Base-by-base conservation (phyloP, 2,888 invertebrate genomes). In the Tiliacea aurago region DNA sequence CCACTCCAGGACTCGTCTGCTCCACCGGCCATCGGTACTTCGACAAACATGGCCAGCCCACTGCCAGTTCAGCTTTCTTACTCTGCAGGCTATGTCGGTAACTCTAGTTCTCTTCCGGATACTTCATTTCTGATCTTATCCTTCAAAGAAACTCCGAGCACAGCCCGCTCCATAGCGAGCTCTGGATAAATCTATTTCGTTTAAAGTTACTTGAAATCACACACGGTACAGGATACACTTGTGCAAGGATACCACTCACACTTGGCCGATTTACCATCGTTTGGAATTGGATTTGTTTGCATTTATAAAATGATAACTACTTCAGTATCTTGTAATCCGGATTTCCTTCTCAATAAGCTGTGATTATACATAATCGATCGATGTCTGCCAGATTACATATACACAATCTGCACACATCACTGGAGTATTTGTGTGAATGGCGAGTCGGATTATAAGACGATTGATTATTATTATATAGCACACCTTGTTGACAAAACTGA, bases 361-460 rank as follows among this genome's bases (percentile, higher is more conserved):
- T 51, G 74, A 74, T 74, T 74, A 75, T 37, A 53, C 28, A 33
- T 71, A 41, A 75, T 78, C 15, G 72, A 78, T 79, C 59, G 59
- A 47, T 33, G 41, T 37, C 37, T 7, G 28, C n/a, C n/a, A 28
- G 78, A 78, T 78, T n/a, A 51, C 0, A 10, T n/a, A n/a, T n/a
- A n/a, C 41, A 3, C 37, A 18, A 23, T n/a, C 33, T 45, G n/a
- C n/a, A 23, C n/a, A 1, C 23, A 23, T 45, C n/a, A 0, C 5
- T 28, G 20, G 9, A 9, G 6, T 55, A 23, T n/a, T 20, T 20
- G 66, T 76, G 53, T 28, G 28, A 33, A 15, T 28, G 45, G 15
- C 18, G 20, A 13, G 23, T 18, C 43, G 23, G 76, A 76, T 76
- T 41, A 55, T 15, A 77, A 49, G 15, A 33, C 55, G 55, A 55